These are phyloP conservation scores for Eilema sororculum DNA, from an alignment of 2,888 invertebrate genomes.

Conservation along the genomic window DNA sequence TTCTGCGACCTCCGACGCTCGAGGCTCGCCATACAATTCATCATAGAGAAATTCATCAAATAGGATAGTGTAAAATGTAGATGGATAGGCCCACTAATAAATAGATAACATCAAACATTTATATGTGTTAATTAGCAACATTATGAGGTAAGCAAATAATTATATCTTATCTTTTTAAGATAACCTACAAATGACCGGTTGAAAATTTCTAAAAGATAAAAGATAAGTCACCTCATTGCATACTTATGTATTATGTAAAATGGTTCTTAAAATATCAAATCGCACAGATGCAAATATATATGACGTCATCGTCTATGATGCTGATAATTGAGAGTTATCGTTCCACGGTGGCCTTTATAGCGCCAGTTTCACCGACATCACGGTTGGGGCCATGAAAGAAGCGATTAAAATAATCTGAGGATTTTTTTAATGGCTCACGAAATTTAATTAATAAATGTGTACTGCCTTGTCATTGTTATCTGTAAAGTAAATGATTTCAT, in stretches of 20 bases:
- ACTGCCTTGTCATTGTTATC: too few species aligned
- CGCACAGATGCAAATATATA: constrained; percentile 4
- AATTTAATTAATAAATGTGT: not conserved
- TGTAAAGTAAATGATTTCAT: too few species aligned
- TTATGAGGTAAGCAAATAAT: too few species aligned
- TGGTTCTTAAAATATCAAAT: constrained; percentile 13
- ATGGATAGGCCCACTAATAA: too few species aligned
- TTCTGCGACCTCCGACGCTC: too few species aligned
- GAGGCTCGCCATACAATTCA: too few species aligned
- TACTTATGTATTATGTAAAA: constrained; percentile 14
- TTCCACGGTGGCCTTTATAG: constrained; percentile 32
- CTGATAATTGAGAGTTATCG: constrained; percentile 61
- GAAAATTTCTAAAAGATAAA: not conserved
- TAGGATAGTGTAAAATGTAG: too few species aligned
- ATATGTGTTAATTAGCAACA: too few species aligned
- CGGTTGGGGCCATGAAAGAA: constrained; percentile 20
- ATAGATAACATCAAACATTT: too few species aligned
- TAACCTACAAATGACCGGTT: not conserved
- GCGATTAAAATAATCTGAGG: not conserved
- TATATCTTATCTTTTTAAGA: not conserved
- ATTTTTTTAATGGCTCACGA: too few species aligned
- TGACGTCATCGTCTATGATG: constrained; percentile 41
- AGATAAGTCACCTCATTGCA: constrained; percentile 19
- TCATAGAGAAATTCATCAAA: too few species aligned
- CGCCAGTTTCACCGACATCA: constrained; percentile 34